Conservation (phyloP, 2,797 vertebrate species). For the Cephalopachus bancanus region DNA sequence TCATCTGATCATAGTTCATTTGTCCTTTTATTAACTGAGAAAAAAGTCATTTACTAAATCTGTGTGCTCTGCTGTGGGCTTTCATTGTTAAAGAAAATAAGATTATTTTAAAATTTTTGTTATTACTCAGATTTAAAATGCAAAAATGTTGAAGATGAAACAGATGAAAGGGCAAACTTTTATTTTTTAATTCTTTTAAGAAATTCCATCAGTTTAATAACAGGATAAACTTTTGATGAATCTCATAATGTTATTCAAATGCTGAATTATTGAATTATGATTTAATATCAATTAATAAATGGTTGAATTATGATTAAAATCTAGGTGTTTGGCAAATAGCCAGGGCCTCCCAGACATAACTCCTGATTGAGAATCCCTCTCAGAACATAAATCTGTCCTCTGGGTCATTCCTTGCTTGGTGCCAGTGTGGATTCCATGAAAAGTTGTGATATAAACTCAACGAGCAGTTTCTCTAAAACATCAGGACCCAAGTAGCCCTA, state of each 20-base stretch:
- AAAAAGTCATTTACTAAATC: background rate
- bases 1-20: background rate
- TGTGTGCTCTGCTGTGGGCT: background rate
- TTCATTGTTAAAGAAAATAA: background rate
- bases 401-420: background rate
- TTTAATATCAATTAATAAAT: background rate
- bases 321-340: background rate
- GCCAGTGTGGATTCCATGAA: background rate
- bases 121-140: slow-evolving; percentile 30
- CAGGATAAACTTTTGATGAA: background rate
- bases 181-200: too few relatives aligned
- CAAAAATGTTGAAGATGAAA: slow-evolving; percentile 30
- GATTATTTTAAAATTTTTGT: slow-evolving; percentile 23
- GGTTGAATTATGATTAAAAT: background rate
- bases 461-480: background rate
- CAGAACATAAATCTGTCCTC: background rate
- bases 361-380: background rate
- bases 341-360: background rate
- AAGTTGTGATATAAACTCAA: background rate
- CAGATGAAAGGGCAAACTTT: background rate
- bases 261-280: background rate
- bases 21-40: slow-evolving; percentile 37
- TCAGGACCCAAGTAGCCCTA: background rate
- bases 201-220: too few relatives aligned
- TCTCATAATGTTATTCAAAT: background rate